Evolutionary conservation across 2,797 vertebrate species (phyloP).

Genomic region (Etheostoma nigrum): DNA sequence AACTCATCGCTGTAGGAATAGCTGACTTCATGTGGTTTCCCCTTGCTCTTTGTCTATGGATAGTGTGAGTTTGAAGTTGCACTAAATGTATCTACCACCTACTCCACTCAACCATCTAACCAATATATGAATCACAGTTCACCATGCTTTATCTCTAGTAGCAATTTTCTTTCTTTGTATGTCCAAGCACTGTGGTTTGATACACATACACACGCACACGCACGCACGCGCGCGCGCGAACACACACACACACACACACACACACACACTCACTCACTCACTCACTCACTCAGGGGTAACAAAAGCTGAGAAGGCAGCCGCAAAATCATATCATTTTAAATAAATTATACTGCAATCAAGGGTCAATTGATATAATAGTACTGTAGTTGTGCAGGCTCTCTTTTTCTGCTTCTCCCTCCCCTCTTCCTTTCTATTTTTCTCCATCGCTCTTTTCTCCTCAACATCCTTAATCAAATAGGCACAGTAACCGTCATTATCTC

Average conservation of each 20-base stretch:
- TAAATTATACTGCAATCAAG: conserved; percentile 26
- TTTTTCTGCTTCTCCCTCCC: conserved; percentile 33
- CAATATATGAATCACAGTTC: conserved; percentile 71
- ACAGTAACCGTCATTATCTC: conserved; percentile 75
- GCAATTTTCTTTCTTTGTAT: conserved; percentile 50
- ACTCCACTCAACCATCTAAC: conserved; percentile 73
- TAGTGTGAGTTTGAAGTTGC: conserved; percentile 64
- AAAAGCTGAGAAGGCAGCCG: conserved; percentile 6
- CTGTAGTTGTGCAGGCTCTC: conserved; percentile 29
- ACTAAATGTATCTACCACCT: conserved; percentile 77
- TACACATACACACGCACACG: background rate
- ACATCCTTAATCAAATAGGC: conserved; percentile 58
- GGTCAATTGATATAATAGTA: conserved; percentile 47
- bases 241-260: conserved; percentile 13
- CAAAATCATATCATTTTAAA: conserved; percentile 11
- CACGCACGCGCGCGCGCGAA: background rate
- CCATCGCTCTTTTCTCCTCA: conserved; percentile 24
- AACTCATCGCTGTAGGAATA: conserved; percentile 11
- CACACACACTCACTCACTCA: background rate
- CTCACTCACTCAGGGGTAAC: background rate
- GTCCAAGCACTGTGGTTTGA: conserved; percentile 2
- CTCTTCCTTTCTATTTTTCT: conserved; percentile 21
- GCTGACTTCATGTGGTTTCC: conserved; percentile 39
- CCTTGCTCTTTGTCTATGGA: conserved; percentile 47
- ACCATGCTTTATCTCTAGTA: conserved; percentile 51